A percentile compares a stretch with the other conserved stretches of the same genome.
phyloP scores from a whole-genome alignment of 2,113 vertebrate species.

The Paraplagusia blochii region DNA sequence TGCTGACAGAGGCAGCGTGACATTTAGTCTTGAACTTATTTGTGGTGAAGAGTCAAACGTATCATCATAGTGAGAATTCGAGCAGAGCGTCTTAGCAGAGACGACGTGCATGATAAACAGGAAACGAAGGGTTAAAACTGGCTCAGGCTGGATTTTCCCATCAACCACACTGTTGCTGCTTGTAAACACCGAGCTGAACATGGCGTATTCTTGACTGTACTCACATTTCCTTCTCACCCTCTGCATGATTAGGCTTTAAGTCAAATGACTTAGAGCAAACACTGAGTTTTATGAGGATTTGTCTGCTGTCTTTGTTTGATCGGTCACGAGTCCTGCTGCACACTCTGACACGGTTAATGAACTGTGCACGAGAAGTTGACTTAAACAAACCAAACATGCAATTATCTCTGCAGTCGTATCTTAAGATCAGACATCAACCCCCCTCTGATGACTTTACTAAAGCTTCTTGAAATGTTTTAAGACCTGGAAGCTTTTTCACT shows the following conservation, averaged over 20 bases:
- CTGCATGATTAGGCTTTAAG: neutral
- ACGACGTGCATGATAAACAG: constrained; percentile 59
- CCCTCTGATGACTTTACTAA: constrained; percentile 22
- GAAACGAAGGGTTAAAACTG: constrained; percentile 69
- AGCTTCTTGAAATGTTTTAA: constrained; percentile 5
- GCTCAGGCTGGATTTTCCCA: constrained; percentile 54
- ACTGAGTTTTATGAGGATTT: neutral
- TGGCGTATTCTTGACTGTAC: constrained; percentile 16
- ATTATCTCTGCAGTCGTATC: constrained; percentile 26
- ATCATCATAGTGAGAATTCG: constrained; percentile 25
- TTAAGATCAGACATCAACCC: constrained; percentile 25
- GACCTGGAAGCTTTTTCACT: constrained; percentile 5
- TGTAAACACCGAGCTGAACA: constrained; percentile 36
- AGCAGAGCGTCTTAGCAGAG: constrained; percentile 28
- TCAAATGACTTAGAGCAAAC: neutral
- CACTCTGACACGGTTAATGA: constrained; percentile 9
- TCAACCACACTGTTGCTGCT: constrained; percentile 56
- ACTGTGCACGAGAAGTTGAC: constrained; percentile 2
- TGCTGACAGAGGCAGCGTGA: no score
- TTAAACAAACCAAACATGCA: constrained; percentile 21
- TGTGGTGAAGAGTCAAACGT: constrained; percentile 16
- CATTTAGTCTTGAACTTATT: constrained; percentile 6
- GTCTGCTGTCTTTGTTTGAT: neutral
- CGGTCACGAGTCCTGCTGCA: neutral
- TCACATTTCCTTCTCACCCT: neutral